Evolutionary conservation across 2,113 vertebrate species (phyloP), one percentile per base, ranked within the genome.

Genomic region (Microtus richardsoni): DNA sequence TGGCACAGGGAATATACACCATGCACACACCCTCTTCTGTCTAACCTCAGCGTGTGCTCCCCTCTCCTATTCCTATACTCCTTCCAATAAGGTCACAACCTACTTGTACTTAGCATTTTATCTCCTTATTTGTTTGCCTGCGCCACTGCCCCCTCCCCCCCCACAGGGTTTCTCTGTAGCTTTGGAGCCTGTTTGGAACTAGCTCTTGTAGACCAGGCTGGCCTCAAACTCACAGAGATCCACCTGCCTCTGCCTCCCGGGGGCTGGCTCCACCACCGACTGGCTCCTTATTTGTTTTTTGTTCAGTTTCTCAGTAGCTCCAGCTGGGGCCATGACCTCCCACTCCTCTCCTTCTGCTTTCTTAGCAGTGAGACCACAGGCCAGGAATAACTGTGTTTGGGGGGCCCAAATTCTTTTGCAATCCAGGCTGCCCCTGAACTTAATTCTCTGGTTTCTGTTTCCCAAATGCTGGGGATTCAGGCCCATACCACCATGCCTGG

Each of bases 111-210:
- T 47, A 78, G 21, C 14, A 52, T 30, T 78, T 52, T 78, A 49
- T 33, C 28, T 17, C 47, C 44, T 49, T 49, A 77, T 7, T 77
- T 77, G 22, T 28, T 16, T 78, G 54, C 16, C 19, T 54, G 16
- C 3, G 0, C 52, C 52, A 3, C 52, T n/a, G n/a, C 14, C 49
- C 14, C 52, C 52, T 0, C 52, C 3, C 0, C 9, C 7, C 47
- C 11, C 1, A 19, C 54, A 19, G 54, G 54, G 54, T 58, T 58
- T 58, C 54, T 19, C 54, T 58, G 17, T 58, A 58, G 54, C 54
- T 58, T 58, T 58, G 17, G 54, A 58, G 54, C 54, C 54, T 58
- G 54, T 58, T 19, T 58, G 54, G 54, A 58, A 54, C 52, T 54
- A 54, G 52, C 16, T 54, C 52, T 54, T 54, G 52, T 4, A 54